Percentiles rank a stretch among this genome's conserved stretches.
phyloP scores from a whole-genome alignment of 2,888 invertebrate genomes.

The Caenorhabditis sulstoni region DNA sequence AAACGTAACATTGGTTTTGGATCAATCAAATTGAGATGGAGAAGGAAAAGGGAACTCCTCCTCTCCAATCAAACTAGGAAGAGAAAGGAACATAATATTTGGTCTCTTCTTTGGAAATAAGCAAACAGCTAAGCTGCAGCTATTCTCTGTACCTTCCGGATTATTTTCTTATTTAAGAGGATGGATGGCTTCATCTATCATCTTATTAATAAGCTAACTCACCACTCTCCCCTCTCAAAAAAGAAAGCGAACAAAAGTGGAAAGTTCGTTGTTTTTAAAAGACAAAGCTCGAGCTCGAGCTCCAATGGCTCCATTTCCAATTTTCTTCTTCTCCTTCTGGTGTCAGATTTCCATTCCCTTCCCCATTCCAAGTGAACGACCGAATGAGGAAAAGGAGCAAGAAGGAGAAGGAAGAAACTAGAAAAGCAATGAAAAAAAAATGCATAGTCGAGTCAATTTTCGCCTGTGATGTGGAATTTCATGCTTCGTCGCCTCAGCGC shows the following conservation, averaged over 20 bases:
- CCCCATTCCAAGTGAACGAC: no score
- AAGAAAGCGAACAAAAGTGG: constrained; percentile 3
- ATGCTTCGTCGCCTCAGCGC: constrained; percentile 24
- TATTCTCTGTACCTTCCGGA: no score
- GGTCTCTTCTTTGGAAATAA: not conserved
- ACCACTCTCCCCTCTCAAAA: no score
- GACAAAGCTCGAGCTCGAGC: no score
- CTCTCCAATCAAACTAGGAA: constrained; percentile 12
- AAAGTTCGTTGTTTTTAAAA: no score
- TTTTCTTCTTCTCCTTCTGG: constrained; percentile 10
- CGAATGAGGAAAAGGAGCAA: not conserved
- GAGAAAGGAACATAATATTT: constrained; percentile 13
- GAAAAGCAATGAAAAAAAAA: not conserved
- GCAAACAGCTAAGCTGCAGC: not conserved
- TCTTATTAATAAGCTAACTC: not conserved
- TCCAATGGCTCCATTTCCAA: not conserved
- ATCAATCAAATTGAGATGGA: no score
- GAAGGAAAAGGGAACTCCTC: no score
- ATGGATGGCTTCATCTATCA: no score
- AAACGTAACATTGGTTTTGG: no score
- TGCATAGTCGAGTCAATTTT: constrained; percentile 46
- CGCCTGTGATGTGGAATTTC: constrained; percentile 29
- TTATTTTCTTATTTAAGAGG: no score
- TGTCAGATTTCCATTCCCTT: constrained; percentile 30
- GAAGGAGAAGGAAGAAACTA: constrained; percentile 15